Evolutionary conservation across 2,113 vertebrate genomes (phyloP).

Genomic region (Bubo bubo): DNA sequence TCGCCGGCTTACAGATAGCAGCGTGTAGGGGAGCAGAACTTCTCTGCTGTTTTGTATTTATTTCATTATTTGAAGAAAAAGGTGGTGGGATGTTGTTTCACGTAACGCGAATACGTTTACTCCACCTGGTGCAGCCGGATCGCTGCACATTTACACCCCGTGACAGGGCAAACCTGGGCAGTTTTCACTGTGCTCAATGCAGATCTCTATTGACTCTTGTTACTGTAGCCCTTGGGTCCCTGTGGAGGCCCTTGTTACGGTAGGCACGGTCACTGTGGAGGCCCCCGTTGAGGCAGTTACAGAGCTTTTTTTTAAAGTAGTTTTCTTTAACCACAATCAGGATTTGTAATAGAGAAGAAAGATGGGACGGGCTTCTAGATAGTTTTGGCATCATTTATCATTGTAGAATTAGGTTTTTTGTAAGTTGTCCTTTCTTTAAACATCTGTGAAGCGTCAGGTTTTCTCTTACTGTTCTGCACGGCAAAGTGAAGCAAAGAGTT

Average conservation of each 20-base stretch:
- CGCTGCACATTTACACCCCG: not conserved
- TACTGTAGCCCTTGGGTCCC: not conserved
- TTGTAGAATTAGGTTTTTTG: constrained; percentile 22
- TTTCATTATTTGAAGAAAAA: too few species aligned
- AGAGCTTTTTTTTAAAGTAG: not conserved
- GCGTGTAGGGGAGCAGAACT: not conserved
- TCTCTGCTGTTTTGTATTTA: not conserved
- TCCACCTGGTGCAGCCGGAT: not conserved
- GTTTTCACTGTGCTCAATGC: fast-evolving
- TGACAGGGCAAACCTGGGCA: too few species aligned
- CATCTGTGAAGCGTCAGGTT: not conserved
- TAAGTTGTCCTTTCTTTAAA: constrained; percentile 1
- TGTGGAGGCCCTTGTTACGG: fast-evolving
- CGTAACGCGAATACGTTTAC: fast-evolving
- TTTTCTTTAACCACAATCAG: not conserved
- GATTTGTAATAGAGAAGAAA: not conserved
- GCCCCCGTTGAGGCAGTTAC: fast-evolving
- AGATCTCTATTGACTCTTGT: fast-evolving
- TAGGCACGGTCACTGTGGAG: not conserved
- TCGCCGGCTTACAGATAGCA: fast-evolving
- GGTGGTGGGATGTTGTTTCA: not conserved
- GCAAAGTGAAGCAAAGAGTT: not conserved
- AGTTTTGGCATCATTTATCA: not conserved
- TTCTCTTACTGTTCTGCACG: not conserved
- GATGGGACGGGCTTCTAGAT: not conserved